Evolutionary conservation across 30 jellyfish, hydroid and myxozoan species (phyloP).

Genomic region (Chrysaora quinquecirrha): DNA sequence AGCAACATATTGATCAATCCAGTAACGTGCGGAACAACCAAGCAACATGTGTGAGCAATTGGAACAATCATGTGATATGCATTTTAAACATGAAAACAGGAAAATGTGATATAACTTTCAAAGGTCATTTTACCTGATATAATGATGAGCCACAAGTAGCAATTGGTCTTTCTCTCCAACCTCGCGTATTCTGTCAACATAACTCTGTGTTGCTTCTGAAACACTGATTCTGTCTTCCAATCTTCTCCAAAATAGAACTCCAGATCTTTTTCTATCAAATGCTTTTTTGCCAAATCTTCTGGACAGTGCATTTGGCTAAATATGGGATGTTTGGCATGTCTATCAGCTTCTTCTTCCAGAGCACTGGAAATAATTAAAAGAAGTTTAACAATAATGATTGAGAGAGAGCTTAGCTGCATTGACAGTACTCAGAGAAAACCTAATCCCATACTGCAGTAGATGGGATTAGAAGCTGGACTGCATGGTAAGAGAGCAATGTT

Average conservation of each 20-base stretch:
- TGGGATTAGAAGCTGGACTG: no score
- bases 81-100: no score
- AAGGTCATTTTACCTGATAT: constrained; percentile 78
- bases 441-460: no score
- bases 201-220: constrained; percentile 47
- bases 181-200: constrained; percentile 57
- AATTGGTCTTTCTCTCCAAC: constrained; percentile 56
- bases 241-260: constrained; percentile 72
- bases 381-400: no score
- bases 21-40: no score
- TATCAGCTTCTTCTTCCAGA: constrained; percentile 63
- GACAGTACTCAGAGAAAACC: no score
- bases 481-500: no score
- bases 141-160: constrained; percentile 73
- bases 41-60: no score
- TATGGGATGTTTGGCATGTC: constrained; percentile 53
- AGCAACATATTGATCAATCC: no score
- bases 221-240: constrained; percentile 70
- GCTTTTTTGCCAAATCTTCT: constrained; percentile 54
- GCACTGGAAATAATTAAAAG: constrained; percentile 55
- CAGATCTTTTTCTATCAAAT: constrained; percentile 59
- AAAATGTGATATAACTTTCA: no score
- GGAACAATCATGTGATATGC: no score
- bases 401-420: no score
- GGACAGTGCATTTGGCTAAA: constrained; percentile 69